Evolutionary conservation across 1,140 invertebrate genomes (phyloP), one percentile per base, ranked within the genome.

Genomic region (Listronotus oregonensis): DNA sequence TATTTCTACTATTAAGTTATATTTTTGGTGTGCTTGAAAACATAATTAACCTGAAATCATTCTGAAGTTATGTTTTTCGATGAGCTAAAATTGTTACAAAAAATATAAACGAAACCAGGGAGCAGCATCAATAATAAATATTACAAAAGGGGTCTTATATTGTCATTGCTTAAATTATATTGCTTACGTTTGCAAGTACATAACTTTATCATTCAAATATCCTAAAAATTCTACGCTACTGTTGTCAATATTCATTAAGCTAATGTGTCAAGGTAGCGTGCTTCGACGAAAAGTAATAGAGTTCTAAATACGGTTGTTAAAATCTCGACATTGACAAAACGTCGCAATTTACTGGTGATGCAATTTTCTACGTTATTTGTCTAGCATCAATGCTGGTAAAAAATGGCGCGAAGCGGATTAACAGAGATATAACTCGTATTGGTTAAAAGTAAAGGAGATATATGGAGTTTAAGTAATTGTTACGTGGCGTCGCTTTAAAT

Each of bases 281-380:
- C n/a, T 37, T 56, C 58, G 54, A 66, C 59, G 42, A 50, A 55
- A 46, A 60, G 52, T 69, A 71, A 71, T 69, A 64, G 66, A 66
- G 70, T 60, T 54, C 59, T 64, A 63, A 51, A 59, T 66, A 46
- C 31, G 52, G 52, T 66, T 40, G 66, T 71, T 71, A 69, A 66
- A 71, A 69, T 71, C 67, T 67, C 65, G 70, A 71, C 70, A 66
- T 67, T 71, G 70, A 71, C 67, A 71, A 69, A 71, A 69, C 61
- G 70, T 49, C 46, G 8, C 18, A 64, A 56, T 37, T 37, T 56
- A 51, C 60, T 60, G 59, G 40, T 62, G 62, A 32, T 51, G 64
- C 61, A 65, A 55, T 65, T 65, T 58, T 51, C 63, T 64, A 44
- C 46, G 46, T 49, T 49, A 49, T 49, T 49, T 49, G 46, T 49